Base-by-base conservation (phyloP, 2,113 vertebrate species). In the Baryphthengus martii region DNA sequence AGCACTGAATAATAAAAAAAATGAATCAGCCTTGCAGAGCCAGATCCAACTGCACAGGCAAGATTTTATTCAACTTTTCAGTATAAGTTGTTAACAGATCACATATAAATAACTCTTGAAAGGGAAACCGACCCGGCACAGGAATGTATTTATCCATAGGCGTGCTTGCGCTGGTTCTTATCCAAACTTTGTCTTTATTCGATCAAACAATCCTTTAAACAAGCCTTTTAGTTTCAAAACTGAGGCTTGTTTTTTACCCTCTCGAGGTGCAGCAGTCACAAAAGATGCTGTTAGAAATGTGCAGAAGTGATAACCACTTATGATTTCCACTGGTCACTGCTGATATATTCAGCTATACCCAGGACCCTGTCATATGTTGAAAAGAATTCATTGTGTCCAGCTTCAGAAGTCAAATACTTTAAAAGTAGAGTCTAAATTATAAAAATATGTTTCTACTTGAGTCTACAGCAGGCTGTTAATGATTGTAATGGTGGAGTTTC, bases 11-110 rank as follows among this genome's bases (percentile, higher is more conserved):
- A 56, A 53, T 72, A 73, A 59, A 76, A 80, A 47, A 44, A 65
- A 29, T 4, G 40, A 65, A 42, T 13, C 65, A 47, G 53, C 55
- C 79, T 96, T 94, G 84, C 94, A 83, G 74, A 96, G 70, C 75
- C 55, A 89, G 93, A 92, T 50, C 85, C 88, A 94, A 63, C 33
- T 78, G 67, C 88, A 83, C 61, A 86, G 90, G 87, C 76, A 88
- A 84, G 24, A 73, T 55, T 95, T 88, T 89, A 28, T 83, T 95
- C 29, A 76, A 72, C 10, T 11, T 89, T 91, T 76, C 58, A 49
- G 9, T 58, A 37, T 24, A 68, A 82, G 33, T 39, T 86, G 25
- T 70, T 75, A 73, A 67, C 39, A 61, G 62, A 76, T 72, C 65
- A 63, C 35, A 45, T 53, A 53, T 19, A 83, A 96, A 63, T 70